These are phyloP conservation scores for Homarus americanus DNA, from an alignment of 1,140 invertebrate genomes.

Conservation along the genomic window DNA sequence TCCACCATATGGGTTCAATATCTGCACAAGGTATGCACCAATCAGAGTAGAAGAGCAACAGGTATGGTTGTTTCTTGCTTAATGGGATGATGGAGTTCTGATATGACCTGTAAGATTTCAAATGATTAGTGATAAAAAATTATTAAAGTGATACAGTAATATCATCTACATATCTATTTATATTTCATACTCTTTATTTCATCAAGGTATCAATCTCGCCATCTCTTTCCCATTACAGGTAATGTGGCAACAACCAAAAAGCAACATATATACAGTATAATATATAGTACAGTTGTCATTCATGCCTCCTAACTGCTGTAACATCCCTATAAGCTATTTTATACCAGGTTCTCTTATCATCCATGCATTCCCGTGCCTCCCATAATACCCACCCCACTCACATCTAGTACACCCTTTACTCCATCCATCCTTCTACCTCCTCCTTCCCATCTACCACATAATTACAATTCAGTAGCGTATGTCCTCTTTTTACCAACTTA, in stretches of 20 bases:
- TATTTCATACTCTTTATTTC: neutral
- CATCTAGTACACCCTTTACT: too few species aligned
- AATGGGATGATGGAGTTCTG: slow-evolving; percentile 91
- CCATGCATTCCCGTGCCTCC: too few species aligned
- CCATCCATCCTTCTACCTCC: too few species aligned
- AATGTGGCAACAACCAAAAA: neutral
- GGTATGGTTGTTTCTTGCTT: slow-evolving; percentile 87
- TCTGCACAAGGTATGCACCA: slow-evolving; percentile 95
- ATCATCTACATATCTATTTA: neutral
- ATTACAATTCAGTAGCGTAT: too few species aligned
- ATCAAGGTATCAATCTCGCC: neutral
- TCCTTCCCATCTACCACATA: too few species aligned
- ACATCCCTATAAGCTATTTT: too few species aligned
- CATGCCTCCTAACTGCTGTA: too few species aligned
- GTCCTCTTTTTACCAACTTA: too few species aligned
- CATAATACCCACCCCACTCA: too few species aligned
- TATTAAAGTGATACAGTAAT: neutral
- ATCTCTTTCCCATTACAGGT: neutral
- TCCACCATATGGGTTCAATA: slow-evolving; percentile 88
- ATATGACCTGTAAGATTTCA: slow-evolving; percentile 85
- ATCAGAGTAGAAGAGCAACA: slow-evolving; percentile 94
- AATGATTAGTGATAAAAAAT: neutral
- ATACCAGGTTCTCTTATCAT: too few species aligned
- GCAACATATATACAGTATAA: too few species aligned
- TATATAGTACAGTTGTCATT: too few species aligned